Conservation (phyloP, 1,140 invertebrate species). For the Pseudachorutes palmiensis region DNA sequence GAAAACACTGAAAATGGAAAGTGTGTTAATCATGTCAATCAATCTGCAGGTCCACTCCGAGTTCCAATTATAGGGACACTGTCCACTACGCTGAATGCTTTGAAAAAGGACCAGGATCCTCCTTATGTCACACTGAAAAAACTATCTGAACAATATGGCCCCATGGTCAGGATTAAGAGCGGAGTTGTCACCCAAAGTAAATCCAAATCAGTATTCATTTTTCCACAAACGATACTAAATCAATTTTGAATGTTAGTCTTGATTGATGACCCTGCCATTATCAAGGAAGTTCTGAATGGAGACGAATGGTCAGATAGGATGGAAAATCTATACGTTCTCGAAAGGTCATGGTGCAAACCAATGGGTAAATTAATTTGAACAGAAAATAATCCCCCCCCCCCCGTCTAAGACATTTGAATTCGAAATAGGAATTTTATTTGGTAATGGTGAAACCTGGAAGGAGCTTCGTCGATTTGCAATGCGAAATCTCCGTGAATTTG, state of each 20-base stretch:
- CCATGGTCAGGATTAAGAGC: slow-evolving; percentile 16
- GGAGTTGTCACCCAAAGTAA: slow-evolving; percentile 22
- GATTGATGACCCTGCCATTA: slow-evolving; percentile 20
- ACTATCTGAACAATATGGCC: slow-evolving; percentile 20
- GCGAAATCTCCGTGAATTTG: slow-evolving; percentile 68
- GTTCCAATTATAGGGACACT: background rate
- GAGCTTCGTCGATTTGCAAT: slow-evolving; percentile 72
- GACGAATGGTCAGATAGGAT: slow-evolving; percentile 4
- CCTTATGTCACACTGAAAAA: slow-evolving; percentile 22
- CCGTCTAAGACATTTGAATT: too few relatives aligned
- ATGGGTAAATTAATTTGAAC: too few relatives aligned
- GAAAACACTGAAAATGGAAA: background rate
- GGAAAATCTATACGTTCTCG: background rate
- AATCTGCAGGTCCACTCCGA: background rate
- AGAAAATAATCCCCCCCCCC: too few relatives aligned
- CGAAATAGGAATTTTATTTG: slow-evolving; percentile 57
- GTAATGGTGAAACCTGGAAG: slow-evolving; percentile 66
- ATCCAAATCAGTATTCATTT: background rate
- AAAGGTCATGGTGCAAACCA: background rate
- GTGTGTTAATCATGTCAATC: background rate
- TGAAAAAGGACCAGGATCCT: slow-evolving; percentile 14
- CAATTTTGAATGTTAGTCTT: too few relatives aligned
- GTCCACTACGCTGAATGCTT: background rate
- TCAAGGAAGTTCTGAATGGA: slow-evolving; percentile 12
- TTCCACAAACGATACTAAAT: too few relatives aligned